A percentile compares a stretch with the other conserved stretches of the same genome.
phyloP scores from a whole-genome alignment of 2,888 invertebrate species.

The Endotricha flammealis region DNA sequence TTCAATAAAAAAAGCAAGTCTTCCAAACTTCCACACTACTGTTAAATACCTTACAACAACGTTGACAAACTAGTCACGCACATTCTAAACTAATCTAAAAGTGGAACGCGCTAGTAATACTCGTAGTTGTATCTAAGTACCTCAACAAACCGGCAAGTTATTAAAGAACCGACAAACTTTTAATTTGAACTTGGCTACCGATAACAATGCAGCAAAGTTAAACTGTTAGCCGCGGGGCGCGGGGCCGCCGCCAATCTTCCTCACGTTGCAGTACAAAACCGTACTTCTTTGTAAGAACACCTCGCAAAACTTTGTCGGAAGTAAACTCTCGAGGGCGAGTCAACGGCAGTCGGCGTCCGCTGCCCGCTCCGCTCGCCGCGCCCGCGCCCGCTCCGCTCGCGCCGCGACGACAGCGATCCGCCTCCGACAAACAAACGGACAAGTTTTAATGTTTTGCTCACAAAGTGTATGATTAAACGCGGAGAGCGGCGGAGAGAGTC shows the following conservation, averaged over 20 bases:
- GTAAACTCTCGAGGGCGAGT: constrained; percentile 62
- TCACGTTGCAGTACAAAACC: constrained; percentile 67
- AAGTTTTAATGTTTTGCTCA: constrained; percentile 79
- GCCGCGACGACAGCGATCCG: constrained; percentile 50
- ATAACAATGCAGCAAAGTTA: constrained; percentile 69
- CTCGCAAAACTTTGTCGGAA: constrained; percentile 72
- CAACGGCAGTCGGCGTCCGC: constrained; percentile 38
- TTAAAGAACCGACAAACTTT: constrained; percentile 53
- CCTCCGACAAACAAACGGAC: constrained; percentile 76
- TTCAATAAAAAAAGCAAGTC: too few relatives aligned
- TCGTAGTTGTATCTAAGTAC: constrained; percentile 9
- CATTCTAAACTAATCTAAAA: constrained; percentile 7
- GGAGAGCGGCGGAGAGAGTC: constrained; percentile 76
- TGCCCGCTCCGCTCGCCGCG: constrained; percentile 41
- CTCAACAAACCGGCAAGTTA: constrained; percentile 46
- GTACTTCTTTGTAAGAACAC: constrained; percentile 74
- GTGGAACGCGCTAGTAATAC: constrained; percentile 8
- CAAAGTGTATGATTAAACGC: constrained; percentile 79
- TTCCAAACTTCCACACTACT: too few relatives aligned
- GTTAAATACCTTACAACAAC: not conserved
- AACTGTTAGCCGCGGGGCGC: constrained; percentile 45
- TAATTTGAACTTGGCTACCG: constrained; percentile 59
- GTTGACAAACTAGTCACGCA: not conserved
- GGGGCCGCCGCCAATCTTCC: constrained; percentile 60
- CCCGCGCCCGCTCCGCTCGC: constrained; percentile 38